Base-by-base conservation (phyloP, 2,888 invertebrate species). In the Drepanosiphum platanoidis region DNA sequence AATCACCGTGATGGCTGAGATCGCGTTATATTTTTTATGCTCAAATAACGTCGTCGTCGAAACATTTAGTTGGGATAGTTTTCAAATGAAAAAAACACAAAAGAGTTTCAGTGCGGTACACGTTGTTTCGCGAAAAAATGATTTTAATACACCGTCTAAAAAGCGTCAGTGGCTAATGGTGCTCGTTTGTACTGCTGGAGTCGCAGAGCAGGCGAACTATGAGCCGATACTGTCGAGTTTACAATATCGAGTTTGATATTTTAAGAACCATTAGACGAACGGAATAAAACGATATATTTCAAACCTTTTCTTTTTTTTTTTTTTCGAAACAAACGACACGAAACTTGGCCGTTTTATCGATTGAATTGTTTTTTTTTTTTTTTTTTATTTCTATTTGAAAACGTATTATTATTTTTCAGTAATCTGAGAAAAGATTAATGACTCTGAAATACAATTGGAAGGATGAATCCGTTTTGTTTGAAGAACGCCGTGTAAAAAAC, bases 221-320 rank as follows among this genome's bases (percentile, higher is more conserved):
- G 27, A 18, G 61, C 7, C 9, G 27, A n/a, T n/a, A n/a, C n/a
- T 52, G 22, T 18, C 22, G 22, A 52, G 18, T 52, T 52, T 7
- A n/a, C 61, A 7, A 8, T 22, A 9, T 61, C 61, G 3, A 2
- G 9, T 7, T 27, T n/a, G 9, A 61, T 61, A 27, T n/a, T 61
- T 61, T n/a, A 27, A 61, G 61, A 61, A 27, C 61, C 61, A 72
- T 72, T 42, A 18, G 18, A 32, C 13, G 7, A n/a, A 75, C 13
- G 7, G 34, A 75, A 58, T 58, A 34, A 34, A n/a, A 22, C 18
- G 27, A 61, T 11, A 39, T 42, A 78, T 30, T 64, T 64, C 18
- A 42, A 78, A 78, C n/a, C 61, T 27, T 78, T 78, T 78, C 27
- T 75, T 75, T 42, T 42, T 42, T 42, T 42, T 42, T 42, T 42